phyloP scores from a whole-genome alignment of 1,140 invertebrate species.

The Helicoverpa zea region DNA sequence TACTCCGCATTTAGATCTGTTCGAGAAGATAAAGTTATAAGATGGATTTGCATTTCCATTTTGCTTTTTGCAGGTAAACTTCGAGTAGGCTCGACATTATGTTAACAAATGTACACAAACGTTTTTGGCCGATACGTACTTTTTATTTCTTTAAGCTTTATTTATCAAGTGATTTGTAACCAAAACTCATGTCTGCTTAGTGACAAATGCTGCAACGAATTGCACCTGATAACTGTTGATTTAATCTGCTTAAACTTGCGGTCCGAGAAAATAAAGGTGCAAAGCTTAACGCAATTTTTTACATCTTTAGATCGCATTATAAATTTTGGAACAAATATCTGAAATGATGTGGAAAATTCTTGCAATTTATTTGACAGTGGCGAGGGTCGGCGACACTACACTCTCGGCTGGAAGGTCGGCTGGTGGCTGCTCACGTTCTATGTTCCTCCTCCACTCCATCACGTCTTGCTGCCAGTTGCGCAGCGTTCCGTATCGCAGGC shows the following conservation, averaged over 20 bases:
- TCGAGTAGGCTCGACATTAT: constrained; percentile 42
- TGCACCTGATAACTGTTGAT: constrained; percentile 54
- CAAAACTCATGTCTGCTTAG: constrained; percentile 43
- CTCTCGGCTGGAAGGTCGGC: constrained; percentile 73
- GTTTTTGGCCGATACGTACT: constrained; percentile 30
- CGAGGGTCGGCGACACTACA: constrained; percentile 78
- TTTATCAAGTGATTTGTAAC: constrained; percentile 51
- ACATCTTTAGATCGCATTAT: constrained; percentile 43
- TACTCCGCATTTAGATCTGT: constrained; percentile 68
- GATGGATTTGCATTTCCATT: constrained; percentile 54
- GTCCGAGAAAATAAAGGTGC: constrained; percentile 34
- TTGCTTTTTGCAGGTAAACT: constrained; percentile 15
- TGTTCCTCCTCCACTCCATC: constrained; percentile 73
- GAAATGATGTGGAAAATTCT: constrained; percentile 27
- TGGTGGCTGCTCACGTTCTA: constrained; percentile 78
- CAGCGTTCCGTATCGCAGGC: constrained; percentile 81
- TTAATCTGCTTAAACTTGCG: constrained; percentile 54
- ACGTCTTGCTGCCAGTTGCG: constrained; percentile 77
- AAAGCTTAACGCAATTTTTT: constrained; percentile 46
- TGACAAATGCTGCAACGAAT: constrained; percentile 51
- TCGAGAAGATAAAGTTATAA: constrained; percentile 59
- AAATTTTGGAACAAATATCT: constrained; percentile 45
- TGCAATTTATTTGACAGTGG: constrained; percentile 70
- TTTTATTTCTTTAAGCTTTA: constrained; percentile 44
- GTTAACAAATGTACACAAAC: constrained; percentile 47